A percentile compares a stretch with the other conserved stretches of the same genome.
These are phyloP conservation scores for rat (Rattus norvegicus) DNA, from an alignment of 2,113 vertebrate species.

Conservation along the genomic window GRCr8 NC_086019.1:82078501-82079000, in stretches of 20 bases:
- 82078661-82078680: slow-evolving; percentile 80
- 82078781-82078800: slow-evolving; percentile 81
- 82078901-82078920: slow-evolving; percentile 78
- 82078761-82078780: slow-evolving; percentile 81
- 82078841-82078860: slow-evolving; percentile 80
- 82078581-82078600: slow-evolving; percentile 80
- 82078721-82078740: slow-evolving; percentile 80
- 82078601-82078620: slow-evolving; percentile 83
- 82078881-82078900: slow-evolving; percentile 80
- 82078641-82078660: slow-evolving; percentile 83
- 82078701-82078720: slow-evolving; percentile 81
- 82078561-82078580: slow-evolving; percentile 84
- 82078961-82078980: slow-evolving; percentile 77
- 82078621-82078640: slow-evolving; percentile 82
- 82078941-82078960: slow-evolving; percentile 75
- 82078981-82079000: slow-evolving; percentile 70
- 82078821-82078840: slow-evolving; percentile 81
- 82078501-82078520: slow-evolving; percentile 83
- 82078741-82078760: slow-evolving; percentile 80
- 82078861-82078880: slow-evolving; percentile 82
- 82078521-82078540: slow-evolving; percentile 80
- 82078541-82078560: slow-evolving; percentile 81
- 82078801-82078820: slow-evolving; percentile 81
- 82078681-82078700: slow-evolving; percentile 80
- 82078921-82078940: slow-evolving; percentile 79